Base-by-base conservation (phyloP, 2,797 vertebrate genomes). In the Neoniphon sammara region DNA sequence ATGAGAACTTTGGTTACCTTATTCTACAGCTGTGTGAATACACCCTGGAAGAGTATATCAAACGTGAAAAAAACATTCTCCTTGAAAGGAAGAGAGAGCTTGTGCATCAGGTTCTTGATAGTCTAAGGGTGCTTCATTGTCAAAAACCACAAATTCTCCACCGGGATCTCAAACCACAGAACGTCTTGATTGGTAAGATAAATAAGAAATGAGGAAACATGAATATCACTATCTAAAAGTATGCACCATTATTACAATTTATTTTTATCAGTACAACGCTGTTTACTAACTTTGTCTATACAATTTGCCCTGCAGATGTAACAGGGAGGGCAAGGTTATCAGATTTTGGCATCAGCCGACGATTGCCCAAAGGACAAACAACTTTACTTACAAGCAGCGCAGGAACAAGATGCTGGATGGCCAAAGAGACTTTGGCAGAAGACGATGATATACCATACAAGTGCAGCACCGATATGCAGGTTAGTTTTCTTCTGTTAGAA, bases 291-390 rank as follows among this genome's bases (percentile, higher is more conserved):
- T 34, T 21, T 11, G 5, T 80, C 1, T 12, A 1, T 0, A 10
- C 7, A 0, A n/a, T 70, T 72, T 77, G 0, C 61, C 5, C 44
- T 59, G 3, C 56, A 94, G 91, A 92, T 86, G 84, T 89, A 11
- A 70, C 0, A 0, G 53, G 61, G 1, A 90, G 63, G 0, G 90
- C 84, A 2, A 90, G 70, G 84, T 52, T 93, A 47, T 80, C 93
- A n/a, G 90, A 93, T 67, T 93, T 92, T 86, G 91, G 93, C 9
- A 91, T 93, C 15, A 93, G 93, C 44, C 68, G 93, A 53, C 61
- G 61, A 8, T 54, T 93, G 20, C 69, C 2, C 0, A 65, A 23
- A 23, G 77, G 14, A 0, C 68, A 93, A 77, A 92, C 84, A n/a
- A 90, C 88, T 34, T 1, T 67, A 1, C 36, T 0, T 9, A 92